phyloP scores from a whole-genome alignment of 2,797 vertebrate species.

The Crenuchus spilurus region DNA sequence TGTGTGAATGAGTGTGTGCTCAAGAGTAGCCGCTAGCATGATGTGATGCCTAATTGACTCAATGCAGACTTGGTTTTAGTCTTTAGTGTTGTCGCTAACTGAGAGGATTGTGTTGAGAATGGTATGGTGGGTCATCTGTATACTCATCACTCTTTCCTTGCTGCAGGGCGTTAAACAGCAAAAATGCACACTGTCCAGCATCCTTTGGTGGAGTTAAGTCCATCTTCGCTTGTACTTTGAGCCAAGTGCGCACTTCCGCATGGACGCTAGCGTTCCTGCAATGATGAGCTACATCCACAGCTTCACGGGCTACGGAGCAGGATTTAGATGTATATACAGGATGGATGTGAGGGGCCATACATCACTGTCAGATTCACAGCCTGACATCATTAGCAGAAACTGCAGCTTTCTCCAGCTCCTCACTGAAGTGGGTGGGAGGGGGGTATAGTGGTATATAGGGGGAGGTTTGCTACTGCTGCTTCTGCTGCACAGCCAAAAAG shows the following conservation, averaged over 20 bases:
- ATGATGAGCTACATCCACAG: slow-evolving; percentile 21
- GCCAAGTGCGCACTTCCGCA: not conserved
- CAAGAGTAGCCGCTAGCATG: slow-evolving; percentile 18
- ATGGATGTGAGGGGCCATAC: slow-evolving; percentile 44
- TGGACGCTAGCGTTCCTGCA: not conserved
- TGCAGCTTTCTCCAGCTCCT: slow-evolving; percentile 75
- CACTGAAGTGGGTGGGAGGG: slow-evolving; percentile 48
- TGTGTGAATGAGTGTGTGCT: slow-evolving; percentile 19
- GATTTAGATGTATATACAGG: slow-evolving; percentile 44
- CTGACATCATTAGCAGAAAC: slow-evolving; percentile 80
- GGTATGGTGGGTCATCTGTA: slow-evolving; percentile 18
- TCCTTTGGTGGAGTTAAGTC: not conserved
- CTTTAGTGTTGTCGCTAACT: slow-evolving; percentile 26
- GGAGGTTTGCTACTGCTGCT: slow-evolving; percentile 44
- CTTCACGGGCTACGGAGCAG: slow-evolving; percentile 11
- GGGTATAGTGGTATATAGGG: slow-evolving; percentile 30
- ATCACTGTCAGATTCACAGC: slow-evolving; percentile 64
- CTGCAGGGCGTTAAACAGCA: slow-evolving; percentile 41
- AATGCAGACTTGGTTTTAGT: slow-evolving; percentile 20
- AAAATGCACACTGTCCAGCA: not conserved
- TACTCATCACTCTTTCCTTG: slow-evolving; percentile 40
- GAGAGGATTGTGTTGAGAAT: not conserved
- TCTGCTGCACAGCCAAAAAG: slow-evolving; percentile 71
- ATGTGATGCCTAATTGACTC: not conserved
- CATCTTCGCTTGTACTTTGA: not conserved